phyloP scores from a whole-genome alignment of 2,888 invertebrate species.

The Eurytoma adleriae region DNA sequence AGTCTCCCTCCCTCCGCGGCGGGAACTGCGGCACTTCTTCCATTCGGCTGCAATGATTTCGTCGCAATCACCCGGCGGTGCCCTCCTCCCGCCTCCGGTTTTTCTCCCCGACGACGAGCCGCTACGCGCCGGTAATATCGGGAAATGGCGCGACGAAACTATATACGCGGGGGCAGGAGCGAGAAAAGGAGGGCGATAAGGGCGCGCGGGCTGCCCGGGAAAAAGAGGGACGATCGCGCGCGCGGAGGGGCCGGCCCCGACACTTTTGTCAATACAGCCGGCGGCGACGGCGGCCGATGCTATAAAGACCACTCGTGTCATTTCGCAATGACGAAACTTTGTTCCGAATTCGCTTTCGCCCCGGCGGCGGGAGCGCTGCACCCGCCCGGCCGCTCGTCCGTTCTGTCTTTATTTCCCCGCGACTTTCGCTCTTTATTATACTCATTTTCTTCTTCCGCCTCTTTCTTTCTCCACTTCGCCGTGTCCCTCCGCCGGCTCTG shows the following conservation, averaged over 20 bases:
- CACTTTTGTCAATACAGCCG: slow-evolving; percentile 79
- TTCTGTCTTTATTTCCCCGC: slow-evolving; percentile 53
- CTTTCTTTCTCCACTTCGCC: slow-evolving; percentile 9
- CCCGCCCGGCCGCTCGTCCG: slow-evolving; percentile 52
- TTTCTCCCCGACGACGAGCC: slow-evolving; percentile 50
- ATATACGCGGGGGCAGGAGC: slow-evolving; percentile 66
- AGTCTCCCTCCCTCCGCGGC: slow-evolving; percentile 59
- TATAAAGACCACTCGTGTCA: slow-evolving; percentile 81
- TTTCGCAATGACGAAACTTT: slow-evolving; percentile 79
- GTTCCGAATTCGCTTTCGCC: slow-evolving; percentile 72
- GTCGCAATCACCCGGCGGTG: slow-evolving; percentile 75
- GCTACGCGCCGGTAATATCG: slow-evolving; percentile 74
- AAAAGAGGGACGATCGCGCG: slow-evolving; percentile 48
- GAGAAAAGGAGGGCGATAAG: slow-evolving; percentile 29
- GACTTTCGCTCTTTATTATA: slow-evolving; percentile 53
- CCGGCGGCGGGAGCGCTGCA: slow-evolving; percentile 24
- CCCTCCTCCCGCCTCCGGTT: slow-evolving; percentile 44
- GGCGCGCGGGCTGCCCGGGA: slow-evolving; percentile 39
- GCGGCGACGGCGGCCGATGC: slow-evolving; percentile 68
- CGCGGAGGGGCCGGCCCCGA: slow-evolving; percentile 70
- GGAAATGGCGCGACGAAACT: slow-evolving; percentile 74
- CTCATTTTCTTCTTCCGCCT: slow-evolving; percentile 53
- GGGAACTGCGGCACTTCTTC: slow-evolving; percentile 75
- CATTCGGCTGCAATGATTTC: slow-evolving; percentile 77
- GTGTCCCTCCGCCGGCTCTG: slow-evolving; percentile 33